Base-by-base conservation (phyloP, 35 echinoderm and acorn worm genomes). In the Hemicentrotus pulcherrimus region DNA sequence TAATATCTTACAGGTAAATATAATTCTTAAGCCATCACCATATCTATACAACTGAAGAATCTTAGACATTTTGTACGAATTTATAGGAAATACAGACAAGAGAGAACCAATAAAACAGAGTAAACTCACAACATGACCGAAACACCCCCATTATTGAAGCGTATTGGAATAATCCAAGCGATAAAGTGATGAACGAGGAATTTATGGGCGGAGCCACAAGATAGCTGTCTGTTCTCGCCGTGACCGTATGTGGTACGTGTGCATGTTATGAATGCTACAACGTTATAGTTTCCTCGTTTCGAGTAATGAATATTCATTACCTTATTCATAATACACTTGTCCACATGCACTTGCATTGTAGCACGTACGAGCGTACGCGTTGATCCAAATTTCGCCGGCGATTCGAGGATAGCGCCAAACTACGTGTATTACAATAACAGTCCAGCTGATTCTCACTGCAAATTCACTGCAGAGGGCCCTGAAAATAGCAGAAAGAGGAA, bases 141-240 rank as follows among this genome's bases (percentile, higher is more conserved):
- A 2, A 59, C 65, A 78, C 65, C 65, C 65, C 65, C 28, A 78
- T 28, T 7, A 78, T 78, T 78, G 11, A 30, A 78, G 50, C 65
- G 19, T 78, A 78, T 28, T 78, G 65, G 65, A 78, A 78, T 78
- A n/a, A 78, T 78, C 65, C 65, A 78, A 78, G 28, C 65, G n/a
- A 22, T 1, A 78, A 78, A n/a, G 22, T 18, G 5, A 78, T 22
- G 32, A 90, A 90, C 88, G 32, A 18, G 88, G 88, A 90, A 90
- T 90, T 90, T 90, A 5, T 90, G 88, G 88, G 88, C 32, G 88
- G 88, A 90, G 88, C 65, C 65, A 22, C 19, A 6, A n/a, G 19
- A n/a, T 78, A 22, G 65, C 28, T 28, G 65, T 22, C 65, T 78
- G 65, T 78, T n/a, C 28, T 22, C 28, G 18, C 65, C 65, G 65